These are phyloP conservation scores for Marisa cornuarietis DNA, from an alignment of 1,140 invertebrate genomes.

Conservation along the genomic window DNA sequence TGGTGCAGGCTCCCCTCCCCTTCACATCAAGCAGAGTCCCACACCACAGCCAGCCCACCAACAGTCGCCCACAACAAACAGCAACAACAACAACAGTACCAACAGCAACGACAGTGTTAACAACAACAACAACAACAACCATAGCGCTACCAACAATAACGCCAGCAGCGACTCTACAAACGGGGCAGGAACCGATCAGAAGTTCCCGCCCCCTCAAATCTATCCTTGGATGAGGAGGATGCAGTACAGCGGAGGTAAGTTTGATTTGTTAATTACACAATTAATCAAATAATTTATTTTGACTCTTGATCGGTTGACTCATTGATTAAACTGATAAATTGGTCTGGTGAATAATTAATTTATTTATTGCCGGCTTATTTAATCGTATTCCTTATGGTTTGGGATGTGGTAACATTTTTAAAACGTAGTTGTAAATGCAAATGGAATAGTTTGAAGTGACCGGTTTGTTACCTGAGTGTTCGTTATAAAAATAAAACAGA, in stretches of 20 bases:
- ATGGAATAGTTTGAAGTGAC: no score
- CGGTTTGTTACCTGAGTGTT: no score
- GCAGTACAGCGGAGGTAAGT: conserved; percentile 61
- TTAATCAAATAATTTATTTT: no score
- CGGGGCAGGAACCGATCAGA: conserved; percentile 19
- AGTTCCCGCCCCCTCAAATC: conserved; percentile 53
- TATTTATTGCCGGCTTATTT: no score
- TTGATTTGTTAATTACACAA: neutral
- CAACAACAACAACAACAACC: conserved; percentile 41
- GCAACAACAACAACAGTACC: conserved; percentile 8
- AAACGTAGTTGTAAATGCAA: no score
- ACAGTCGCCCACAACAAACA: conserved; percentile 2
- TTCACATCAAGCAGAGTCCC: conserved; percentile 14
- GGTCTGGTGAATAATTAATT: no score
- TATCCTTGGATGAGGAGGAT: conserved; percentile 63
- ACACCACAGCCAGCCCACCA: conserved; percentile 21
- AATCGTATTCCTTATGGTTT: no score
- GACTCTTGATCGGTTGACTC: no score
- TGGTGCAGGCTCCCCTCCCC: conserved; percentile 4
- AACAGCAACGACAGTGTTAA: conserved; percentile 28
- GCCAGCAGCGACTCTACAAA: conserved; percentile 13
- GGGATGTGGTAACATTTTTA: no score
- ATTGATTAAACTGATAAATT: no score
- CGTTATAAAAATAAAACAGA: no score
- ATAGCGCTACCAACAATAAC: conserved; percentile 44